Conservation (phyloP, 2,113 vertebrate species). For the Dendropsophus ebraccatus region DNA sequence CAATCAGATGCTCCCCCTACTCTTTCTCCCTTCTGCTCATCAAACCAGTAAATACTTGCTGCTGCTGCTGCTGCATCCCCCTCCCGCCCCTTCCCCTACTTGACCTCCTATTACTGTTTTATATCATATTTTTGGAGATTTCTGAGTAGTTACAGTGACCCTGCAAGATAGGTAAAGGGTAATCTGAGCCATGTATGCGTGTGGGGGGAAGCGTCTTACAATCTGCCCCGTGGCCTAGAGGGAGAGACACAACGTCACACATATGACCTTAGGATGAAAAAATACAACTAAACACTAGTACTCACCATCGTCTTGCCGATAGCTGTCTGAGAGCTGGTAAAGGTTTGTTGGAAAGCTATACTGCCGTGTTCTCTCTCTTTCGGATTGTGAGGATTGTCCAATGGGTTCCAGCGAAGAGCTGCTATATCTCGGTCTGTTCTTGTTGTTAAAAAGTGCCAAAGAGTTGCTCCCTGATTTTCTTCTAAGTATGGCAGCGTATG, state of each 20-base stretch:
- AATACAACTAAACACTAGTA: neutral
- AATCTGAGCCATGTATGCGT: too few relatives aligned
- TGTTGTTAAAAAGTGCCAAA: slow-evolving; percentile 75
- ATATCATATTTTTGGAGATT: too few relatives aligned
- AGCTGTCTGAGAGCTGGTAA: slow-evolving; percentile 82
- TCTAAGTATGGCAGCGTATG: slow-evolving; percentile 85
- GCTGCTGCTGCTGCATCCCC: neutral
- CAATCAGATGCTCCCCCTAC: too few relatives aligned
- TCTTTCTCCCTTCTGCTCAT: neutral
- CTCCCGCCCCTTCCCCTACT: too few relatives aligned
- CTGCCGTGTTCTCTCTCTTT: slow-evolving; percentile 78
- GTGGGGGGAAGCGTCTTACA: too few relatives aligned
- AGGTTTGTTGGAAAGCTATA: slow-evolving; percentile 77
- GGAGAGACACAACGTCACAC: neutral
- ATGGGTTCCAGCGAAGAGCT: slow-evolving; percentile 66
- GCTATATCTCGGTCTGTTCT: slow-evolving; percentile 76
- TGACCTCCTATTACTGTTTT: neutral
- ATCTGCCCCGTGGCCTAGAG: neutral
- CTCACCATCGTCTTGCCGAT: slow-evolving; percentile 82
- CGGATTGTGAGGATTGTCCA: slow-evolving; percentile 70
- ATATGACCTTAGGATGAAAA: neutral
- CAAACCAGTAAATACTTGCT: neutral
- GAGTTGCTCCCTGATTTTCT: slow-evolving; percentile 84
- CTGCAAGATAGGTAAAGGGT: neutral
- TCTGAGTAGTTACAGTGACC: neutral